Percentiles rank a stretch among this genome's conserved stretches.
These are phyloP conservation scores for Drosophila algonquin DNA, from an alignment of 2,888 invertebrate species.

Conservation along the genomic window DNA sequence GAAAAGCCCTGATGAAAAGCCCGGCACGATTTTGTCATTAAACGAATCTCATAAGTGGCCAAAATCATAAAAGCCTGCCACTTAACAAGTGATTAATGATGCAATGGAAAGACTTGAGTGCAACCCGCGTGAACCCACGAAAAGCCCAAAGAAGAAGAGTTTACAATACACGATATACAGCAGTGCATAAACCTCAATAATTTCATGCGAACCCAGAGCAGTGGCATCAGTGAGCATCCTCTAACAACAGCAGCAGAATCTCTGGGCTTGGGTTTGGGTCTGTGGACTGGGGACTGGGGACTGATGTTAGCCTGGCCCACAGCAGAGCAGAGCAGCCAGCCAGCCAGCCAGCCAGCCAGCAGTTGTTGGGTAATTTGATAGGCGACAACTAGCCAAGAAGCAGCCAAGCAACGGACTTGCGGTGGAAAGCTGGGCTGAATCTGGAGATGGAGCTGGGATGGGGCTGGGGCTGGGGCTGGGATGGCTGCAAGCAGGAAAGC, in stretches of 20 bases:
- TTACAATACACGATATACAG: conserved; percentile 32
- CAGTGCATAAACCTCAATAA: conserved; percentile 47
- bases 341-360: conserved; percentile 25
- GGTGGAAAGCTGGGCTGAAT: background rate
- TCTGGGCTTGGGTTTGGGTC: conserved; percentile 47
- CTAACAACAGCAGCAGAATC: conserved; percentile 31
- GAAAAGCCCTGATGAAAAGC: background rate
- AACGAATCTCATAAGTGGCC: background rate
- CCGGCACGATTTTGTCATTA: background rate
- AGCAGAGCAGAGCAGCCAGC: no score
- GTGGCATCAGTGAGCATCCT: conserved; percentile 16
- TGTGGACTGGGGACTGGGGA: conserved; percentile 27
- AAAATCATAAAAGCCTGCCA: background rate
- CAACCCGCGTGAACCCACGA: background rate
- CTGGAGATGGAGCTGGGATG: no score
- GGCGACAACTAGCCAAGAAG: background rate
- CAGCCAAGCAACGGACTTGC: conserved; percentile 36
- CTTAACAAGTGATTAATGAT: background rate
- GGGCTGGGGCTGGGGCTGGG: no score
- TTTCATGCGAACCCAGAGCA: conserved; percentile 13
- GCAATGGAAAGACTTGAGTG: background rate
- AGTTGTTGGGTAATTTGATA: background rate
- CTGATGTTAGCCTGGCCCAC: conserved; percentile 12
- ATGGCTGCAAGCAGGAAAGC: background rate
- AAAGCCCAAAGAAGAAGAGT: background rate